Base-by-base conservation (phyloP, 2,888 invertebrate species). In the Campopleginae sp. region DNA sequence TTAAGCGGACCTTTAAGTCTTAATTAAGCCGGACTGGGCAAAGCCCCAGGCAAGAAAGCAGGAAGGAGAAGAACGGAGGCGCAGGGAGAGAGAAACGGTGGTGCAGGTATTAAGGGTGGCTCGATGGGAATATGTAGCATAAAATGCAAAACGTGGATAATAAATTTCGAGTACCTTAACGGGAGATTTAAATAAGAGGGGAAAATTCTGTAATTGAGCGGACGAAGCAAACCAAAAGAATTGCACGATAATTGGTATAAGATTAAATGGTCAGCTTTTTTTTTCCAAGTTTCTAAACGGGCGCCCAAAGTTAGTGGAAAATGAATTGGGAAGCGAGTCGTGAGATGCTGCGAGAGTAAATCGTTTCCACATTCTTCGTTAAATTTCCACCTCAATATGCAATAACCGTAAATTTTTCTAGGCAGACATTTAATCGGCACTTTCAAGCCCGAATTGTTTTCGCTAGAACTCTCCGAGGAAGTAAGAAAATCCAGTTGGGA, bases 1-100 rank as follows among this genome's bases (percentile, higher is more conserved):
- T 90, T 90, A 90, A 90, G 84, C 90, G 82, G 84, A 84, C 86
- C 89, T 90, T 89, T 88, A 86, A 87, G 87, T 90, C 90, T 90
- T 89, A 86, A 90, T 90, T 90, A 89, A 89, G 85, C 84, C 84
- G 84, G 68, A 70, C 76, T 65, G 48, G 54, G 48, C 17, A 61
- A 84, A 46, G 46, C 76, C 31, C 44, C 76, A 44, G 61, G 65
- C 79, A 19, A 70, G 46, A 70, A n/a, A 46, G 12, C 31, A 17
- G 12, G 31, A 31, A 23, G 31, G 31, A 48, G 48, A n/a, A 27
- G n/a, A 48, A 48, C 23, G 17, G 27, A 46, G 68, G 17, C 10
- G 8, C n/a, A 65, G 31, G 38, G 27, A 27, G 27, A 58, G 58
- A 58, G 58, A 58, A 58, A 58, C 27, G 58, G 27, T 58, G 14